phyloP scores from a whole-genome alignment of 2,888 invertebrate species.

The Amblyjoppa proteus region DNA sequence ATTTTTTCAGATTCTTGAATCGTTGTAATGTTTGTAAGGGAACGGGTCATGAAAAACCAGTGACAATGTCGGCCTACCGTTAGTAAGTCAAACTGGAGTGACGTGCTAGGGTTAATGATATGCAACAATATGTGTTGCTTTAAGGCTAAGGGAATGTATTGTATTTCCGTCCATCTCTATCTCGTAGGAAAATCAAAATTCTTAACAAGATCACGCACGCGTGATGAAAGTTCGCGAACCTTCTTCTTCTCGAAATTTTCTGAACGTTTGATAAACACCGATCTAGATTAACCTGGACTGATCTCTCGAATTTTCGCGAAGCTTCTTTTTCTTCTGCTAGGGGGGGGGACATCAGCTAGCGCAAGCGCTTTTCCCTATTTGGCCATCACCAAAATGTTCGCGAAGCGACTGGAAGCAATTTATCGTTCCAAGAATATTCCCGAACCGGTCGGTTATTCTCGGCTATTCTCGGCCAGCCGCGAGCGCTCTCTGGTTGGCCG shows the following conservation, averaged over 20 bases:
- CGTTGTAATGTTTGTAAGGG: no score
- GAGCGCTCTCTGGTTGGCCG: constrained; percentile 40
- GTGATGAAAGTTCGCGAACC: not conserved
- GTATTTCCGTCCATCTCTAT: not conserved
- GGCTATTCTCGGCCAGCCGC: not conserved
- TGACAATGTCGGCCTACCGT: no score
- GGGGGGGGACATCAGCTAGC: no score
- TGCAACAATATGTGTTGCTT: no score
- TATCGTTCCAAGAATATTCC: no score
- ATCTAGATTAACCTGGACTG: not conserved
- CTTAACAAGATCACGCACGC: not conserved
- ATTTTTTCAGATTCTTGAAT: constrained; percentile 76
- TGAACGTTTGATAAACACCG: not conserved
- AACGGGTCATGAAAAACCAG: no score
- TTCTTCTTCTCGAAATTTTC: not conserved
- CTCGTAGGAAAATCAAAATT: not conserved
- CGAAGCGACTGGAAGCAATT: not conserved
- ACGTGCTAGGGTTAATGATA: no score
- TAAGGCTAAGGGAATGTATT: no score
- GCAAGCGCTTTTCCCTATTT: no score
- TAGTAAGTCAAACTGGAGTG: no score
- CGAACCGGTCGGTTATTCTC: constrained; percentile 1
- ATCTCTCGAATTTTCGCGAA: not conserved
- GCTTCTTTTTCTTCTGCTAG: no score
- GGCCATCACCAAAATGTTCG: not conserved